These are phyloP conservation scores for Drosophila fulvimacula DNA, from an alignment of 2,888 invertebrate genomes.

Conservation along the genomic window DNA sequence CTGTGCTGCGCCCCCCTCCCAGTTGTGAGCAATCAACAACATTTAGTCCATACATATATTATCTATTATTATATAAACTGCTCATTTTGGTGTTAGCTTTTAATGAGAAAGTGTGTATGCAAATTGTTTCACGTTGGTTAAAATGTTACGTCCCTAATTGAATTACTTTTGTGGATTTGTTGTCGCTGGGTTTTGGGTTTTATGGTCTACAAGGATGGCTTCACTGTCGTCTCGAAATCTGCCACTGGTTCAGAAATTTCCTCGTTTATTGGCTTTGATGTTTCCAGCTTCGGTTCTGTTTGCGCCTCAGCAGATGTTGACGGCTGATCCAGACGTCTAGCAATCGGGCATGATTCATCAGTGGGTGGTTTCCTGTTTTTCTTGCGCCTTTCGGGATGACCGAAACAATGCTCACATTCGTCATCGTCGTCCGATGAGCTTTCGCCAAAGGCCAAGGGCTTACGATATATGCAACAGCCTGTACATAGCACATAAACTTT, in stretches of 20 bases:
- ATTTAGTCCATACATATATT: constrained; percentile 1
- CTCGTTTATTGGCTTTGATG: not conserved
- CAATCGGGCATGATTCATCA: constrained; percentile 23
- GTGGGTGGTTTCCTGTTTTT: constrained; percentile 74
- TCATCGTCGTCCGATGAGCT: constrained; percentile 93
- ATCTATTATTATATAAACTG: constrained; percentile 8
- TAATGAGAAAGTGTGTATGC: constrained; percentile 10
- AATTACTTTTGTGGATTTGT: not conserved
- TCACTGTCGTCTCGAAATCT: constrained; percentile 31
- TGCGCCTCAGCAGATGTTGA: constrained; percentile 53
- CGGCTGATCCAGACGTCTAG: constrained; percentile 40
- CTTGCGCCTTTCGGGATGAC: constrained; percentile 89
- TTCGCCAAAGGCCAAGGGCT: constrained; percentile 94
- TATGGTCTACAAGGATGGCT: constrained; percentile 27
- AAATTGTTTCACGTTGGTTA: constrained; percentile 49
- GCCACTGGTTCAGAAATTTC: not conserved
- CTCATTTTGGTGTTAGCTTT: constrained; percentile 38
- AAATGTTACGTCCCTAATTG: constrained; percentile 24
- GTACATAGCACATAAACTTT: not conserved
- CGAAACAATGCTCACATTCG: constrained; percentile 94
- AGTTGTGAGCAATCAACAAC: constrained; percentile 9
- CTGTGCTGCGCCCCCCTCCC: constrained; percentile 27
- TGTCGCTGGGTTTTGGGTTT: not conserved
- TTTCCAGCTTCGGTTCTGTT: not conserved
- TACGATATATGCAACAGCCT: constrained; percentile 98